Base-by-base conservation (phyloP, 1,140 invertebrate genomes). In the Bombus impatiens region DNA sequence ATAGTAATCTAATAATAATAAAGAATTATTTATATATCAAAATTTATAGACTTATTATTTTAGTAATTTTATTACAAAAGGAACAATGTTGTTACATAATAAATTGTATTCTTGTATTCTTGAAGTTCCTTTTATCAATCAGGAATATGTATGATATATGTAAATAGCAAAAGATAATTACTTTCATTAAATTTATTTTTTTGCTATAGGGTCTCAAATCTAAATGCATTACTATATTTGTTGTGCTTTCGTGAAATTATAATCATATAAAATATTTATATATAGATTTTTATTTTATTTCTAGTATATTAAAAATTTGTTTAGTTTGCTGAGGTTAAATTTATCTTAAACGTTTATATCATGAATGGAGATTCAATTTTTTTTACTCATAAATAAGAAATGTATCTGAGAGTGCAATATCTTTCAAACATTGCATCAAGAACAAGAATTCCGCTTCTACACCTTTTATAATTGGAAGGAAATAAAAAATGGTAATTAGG, bases 341-440 rank as follows among this genome's bases (percentile, higher is more conserved):
- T 71, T 35, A 44, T 18, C 53, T 40, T 35, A 57, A 18, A 2
- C 2, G 6, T 84, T 12, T 47, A 42, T n/a, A 15, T 72, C 37
- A 22, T 37, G 12, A 62, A 40, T 28, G 37, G 10, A 25, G 25
- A 80, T 72, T n/a, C 10, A 5, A 35, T 37, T 40, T 65, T 85
- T 57, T 25, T 80, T 40, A 3, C 15, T 80, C 22, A 53, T 42
- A 32, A 76, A 70, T 70, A 82, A n/a, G 13, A 40, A 40, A 68
- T 44, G 8, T 72, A 81, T 18, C 57, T 44, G 22, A 87, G 82
- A 89, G 62, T 88, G 89, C 88, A 92, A 92, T 85, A 84, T 75
- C 62, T 91, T 71, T 74, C 72, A 57, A 77, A 57, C 74, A 84
- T 92, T 92, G 88, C 91, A 88, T 92, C 91, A 92, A 92, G 86